Base-by-base conservation (phyloP, 2,113 vertebrate genomes). In the Mystacornis crossleyi region DNA sequence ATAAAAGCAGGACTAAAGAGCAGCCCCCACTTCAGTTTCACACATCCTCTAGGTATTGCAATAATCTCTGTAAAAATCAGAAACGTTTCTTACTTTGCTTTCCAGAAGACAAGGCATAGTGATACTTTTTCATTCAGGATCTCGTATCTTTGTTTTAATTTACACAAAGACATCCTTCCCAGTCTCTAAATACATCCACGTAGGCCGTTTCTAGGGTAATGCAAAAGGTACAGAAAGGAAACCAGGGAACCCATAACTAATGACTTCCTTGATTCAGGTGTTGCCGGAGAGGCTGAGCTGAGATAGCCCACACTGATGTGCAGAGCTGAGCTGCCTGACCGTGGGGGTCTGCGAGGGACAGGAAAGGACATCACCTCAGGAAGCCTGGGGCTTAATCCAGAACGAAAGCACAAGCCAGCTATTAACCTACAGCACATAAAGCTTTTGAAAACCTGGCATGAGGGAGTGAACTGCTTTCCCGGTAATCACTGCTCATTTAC, bases 391-490 rank as follows among this genome's bases (percentile, higher is more conserved):
- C 36, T 94, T 70, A 81, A 92, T 77, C 64, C 82, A 81, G 58
- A 88, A 20, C 45, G 65, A 90, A 88, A 96, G 67, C 53, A 90
- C 86, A 94, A 81, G 90, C 79, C 83, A 58, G 33, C 90, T 86
- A 73, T 94, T 94, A 94, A 93, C 64, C 48, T 89, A 67, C 0
- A 5, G 18, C 79, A 82, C 58, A 83, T 43, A 94, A 90, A 88
- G 85, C 71, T 96, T 96, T 83, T 90, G 79, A 94, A 94, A 95
- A 85, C 33, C 84, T 93, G 85, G 87, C 85, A 62, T 10, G 48
- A 91, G 79, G 91, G 74, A 94, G 81, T 88, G 74, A 96, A 90
- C 71, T 89, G 82, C 93, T 94, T 93, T 95, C 71, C 75, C 3
- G 0, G 47, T 95, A 83, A 96, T 94, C 88, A 66, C 81, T 81